Evolutionary conservation across 2,113 vertebrate genomes (phyloP).

Genomic region (Oreocharis arfaki): DNA sequence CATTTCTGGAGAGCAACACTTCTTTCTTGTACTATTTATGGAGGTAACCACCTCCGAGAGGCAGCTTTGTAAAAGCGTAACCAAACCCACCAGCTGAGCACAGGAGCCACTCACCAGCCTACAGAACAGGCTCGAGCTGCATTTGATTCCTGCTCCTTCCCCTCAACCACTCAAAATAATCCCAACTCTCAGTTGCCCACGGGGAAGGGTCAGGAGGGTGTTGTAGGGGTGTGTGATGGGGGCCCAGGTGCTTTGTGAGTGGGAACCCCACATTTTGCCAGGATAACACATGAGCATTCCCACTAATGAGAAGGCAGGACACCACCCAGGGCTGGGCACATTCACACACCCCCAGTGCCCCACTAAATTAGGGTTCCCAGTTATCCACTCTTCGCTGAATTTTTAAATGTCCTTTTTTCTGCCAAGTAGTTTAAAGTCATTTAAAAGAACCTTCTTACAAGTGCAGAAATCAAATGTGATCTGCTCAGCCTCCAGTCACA

Average conservation of each 20-base stretch:
- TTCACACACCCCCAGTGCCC: neutral
- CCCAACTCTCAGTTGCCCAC: fast-evolving
- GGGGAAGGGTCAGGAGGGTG: neutral
- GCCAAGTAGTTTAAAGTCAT: neutral
- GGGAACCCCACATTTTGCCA: neutral
- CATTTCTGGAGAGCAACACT: neutral
- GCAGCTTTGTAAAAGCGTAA: fast-evolving
- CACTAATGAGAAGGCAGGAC: neutral
- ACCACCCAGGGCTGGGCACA: fast-evolving
- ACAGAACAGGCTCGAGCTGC: fast-evolving
- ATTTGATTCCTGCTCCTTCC: neutral
- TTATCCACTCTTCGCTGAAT: no score
- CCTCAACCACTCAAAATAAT: neutral
- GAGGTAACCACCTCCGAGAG: neutral
- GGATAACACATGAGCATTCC: neutral
- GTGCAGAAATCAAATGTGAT: neutral
- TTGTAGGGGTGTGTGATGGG: neutral
- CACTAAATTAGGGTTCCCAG: neutral
- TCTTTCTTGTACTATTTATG: neutral
- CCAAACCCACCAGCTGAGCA: neutral
- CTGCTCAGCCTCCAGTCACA: neutral
- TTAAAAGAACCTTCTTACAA: neutral
- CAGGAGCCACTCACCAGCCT: neutral
- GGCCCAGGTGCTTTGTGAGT: fast-evolving
- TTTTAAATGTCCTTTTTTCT: neutral